Percentiles rank a stretch among this genome's conserved stretches.
Evolutionary conservation across 2,113 vertebrate species (phyloP).

Genomic region (Toxotes jaculatrix): DNA sequence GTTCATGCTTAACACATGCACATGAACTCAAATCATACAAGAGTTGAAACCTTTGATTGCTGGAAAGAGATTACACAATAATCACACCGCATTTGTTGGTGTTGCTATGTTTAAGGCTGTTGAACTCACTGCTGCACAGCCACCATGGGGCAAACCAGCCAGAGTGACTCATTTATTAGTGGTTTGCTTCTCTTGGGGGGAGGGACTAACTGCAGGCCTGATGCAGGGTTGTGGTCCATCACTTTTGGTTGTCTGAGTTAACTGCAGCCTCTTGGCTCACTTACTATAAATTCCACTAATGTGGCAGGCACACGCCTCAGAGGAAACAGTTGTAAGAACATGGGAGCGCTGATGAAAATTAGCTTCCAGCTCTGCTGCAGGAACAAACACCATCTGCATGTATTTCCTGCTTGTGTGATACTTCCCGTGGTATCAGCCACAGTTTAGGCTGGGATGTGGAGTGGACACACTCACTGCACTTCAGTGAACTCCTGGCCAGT

Average conservation of each 20-base stretch:
- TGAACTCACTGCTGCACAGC: conserved; percentile 17
- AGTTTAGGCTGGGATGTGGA: neutral
- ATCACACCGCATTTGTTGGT: conserved; percentile 3
- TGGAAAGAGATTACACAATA: neutral
- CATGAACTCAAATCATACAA: neutral
- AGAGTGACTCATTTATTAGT: conserved; percentile 42
- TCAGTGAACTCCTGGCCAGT: neutral
- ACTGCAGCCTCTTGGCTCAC: conserved; percentile 47
- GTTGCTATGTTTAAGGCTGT: conserved; percentile 13
- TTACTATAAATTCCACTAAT: conserved; percentile 42
- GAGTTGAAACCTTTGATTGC: neutral
- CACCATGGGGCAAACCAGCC: conserved; percentile 33
- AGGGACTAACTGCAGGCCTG: conserved; percentile 24
- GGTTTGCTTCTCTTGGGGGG: conserved; percentile 17
- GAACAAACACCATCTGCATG: conserved; percentile 20
- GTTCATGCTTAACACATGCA: neutral
- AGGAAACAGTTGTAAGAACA: conserved; percentile 12
- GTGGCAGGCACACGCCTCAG: conserved; percentile 30
- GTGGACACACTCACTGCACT: neutral
- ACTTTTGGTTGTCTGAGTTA: conserved; percentile 46
- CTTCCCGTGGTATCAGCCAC: neutral
- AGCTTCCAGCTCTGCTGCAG: conserved; percentile 43
- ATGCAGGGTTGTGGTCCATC: conserved; percentile 41
- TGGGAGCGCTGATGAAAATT: conserved; percentile 10
- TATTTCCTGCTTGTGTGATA: neutral